Base-by-base conservation (phyloP, 2,113 vertebrate genomes). In the Gallinago jamesoni region DNA sequence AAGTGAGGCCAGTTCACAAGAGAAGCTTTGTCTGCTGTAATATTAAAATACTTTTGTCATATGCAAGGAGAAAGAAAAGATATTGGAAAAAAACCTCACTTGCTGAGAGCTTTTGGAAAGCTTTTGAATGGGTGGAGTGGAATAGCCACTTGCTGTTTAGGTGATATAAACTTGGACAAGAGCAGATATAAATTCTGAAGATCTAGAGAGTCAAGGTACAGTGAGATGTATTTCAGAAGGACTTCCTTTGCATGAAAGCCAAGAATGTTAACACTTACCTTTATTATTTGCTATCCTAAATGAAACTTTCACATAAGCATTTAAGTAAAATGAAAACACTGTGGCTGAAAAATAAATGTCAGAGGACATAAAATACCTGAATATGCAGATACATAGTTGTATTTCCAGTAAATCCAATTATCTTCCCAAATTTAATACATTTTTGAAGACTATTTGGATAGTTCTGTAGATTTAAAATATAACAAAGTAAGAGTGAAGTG, bases 341-440 rank as follows among this genome's bases (percentile, higher is more conserved):
- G 22, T 2, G 14, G 57, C 23, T 91, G 37, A 95, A 93, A 94
- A 96, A 87, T 63, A 95, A 90, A 89, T 72, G 50, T 84, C 59
- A 93, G 66, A 76, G 52, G 48, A 83, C 47, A 93, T 73, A 95
- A 93, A 94, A 68, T 87, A 84, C 45, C 73, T 78, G 75, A 95
- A 95, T 92, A 94, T 87, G 74, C 56, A 93, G 59, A 84, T 75
- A 35, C 8, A 47, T 87, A 90, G 89, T 90, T 90, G 23, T 89
- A 89, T 87, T 96, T 95, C 70, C 82, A 93, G 94, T 77, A 85
- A 95, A 94, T 74, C 66, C 3, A 93, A 81, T 96, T 94, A 95
- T 84, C 48, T 87, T 66, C 60, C 41, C 20, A 78, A 81, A 75
- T 92, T 87, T 92, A 95, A 89, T 95, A 87, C 12, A 56, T 80